These are phyloP conservation scores for Raphicerus campestris DNA, from an alignment of 2,113 vertebrate genomes.

Conservation along the genomic window DNA sequence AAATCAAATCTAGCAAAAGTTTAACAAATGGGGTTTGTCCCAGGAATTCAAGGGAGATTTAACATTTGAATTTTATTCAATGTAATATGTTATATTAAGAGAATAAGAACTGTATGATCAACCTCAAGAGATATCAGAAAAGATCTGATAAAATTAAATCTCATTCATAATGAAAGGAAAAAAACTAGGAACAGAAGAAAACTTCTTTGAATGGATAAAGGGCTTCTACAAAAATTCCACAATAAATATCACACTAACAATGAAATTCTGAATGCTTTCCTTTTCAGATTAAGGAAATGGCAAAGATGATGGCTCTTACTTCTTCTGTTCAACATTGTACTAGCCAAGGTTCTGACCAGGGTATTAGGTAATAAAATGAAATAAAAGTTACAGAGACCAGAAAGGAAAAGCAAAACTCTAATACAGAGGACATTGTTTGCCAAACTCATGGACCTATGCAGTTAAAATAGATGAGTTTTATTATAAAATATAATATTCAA, in stretches of 20 bases:
- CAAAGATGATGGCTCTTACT: background rate
- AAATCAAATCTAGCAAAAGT: background rate
- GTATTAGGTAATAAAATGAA: conserved; percentile 7
- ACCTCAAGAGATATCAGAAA: background rate
- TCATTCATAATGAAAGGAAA: background rate
- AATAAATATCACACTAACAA: background rate
- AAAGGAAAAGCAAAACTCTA: conserved; percentile 14
- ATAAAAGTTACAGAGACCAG: background rate
- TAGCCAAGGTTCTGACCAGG: background rate
- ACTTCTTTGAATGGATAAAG: background rate
- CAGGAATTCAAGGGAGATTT: background rate
- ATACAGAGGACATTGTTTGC: background rate
- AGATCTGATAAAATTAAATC: background rate
- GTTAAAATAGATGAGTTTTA: conserved; percentile 2
- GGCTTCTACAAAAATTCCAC: background rate
- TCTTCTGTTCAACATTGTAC: background rate
- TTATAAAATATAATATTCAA: background rate
- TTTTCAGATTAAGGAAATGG: background rate
- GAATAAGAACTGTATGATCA: background rate
- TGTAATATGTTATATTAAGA: background rate
- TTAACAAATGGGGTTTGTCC: background rate
- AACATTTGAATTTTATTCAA: background rate
- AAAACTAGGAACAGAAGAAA: background rate
- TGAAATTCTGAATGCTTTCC: background rate
- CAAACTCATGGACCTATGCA: background rate